Evolutionary conservation across 2,888 invertebrate genomes (phyloP), one percentile per base, ranked within the genome.

Genomic region (Lithophane ornitopus): DNA sequence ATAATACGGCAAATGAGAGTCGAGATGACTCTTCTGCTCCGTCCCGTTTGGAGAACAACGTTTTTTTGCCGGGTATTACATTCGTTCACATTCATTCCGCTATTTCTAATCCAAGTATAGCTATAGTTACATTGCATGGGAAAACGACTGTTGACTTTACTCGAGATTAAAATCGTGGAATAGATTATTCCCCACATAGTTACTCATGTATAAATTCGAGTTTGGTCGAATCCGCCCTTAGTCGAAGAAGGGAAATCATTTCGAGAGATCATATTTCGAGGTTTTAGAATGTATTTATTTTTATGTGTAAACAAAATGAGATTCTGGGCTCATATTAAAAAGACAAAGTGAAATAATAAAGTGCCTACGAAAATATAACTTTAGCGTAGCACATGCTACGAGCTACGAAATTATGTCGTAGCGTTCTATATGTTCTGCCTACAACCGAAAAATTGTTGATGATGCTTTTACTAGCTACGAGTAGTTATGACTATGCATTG

Each of bases 321-420:
- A 66, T 28, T 1, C 14, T 46, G 8, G 28, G 8, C 14, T 28
- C 8, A 28, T 8, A 14, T 22, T 46, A 68, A 9, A 9, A 22
- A 22, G 14, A 52, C 28, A 28, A 39, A 19, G 26, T 39, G 12
- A 59, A 62, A 26, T 26, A 26, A 61, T 41, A 14, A 41, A 26
- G 26, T 41, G 9, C 22, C 26, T 41, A 41, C 39, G 41, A 22
- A 26, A 63, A 63, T 22, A 41, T 28, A 4, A 3, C 54, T 54
- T 22, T 22, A 65, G 19, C 61, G n/a, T 52, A 76, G 52, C 62
- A 26, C n/a, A n/a, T 44, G 44, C 62, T 61, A 76, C 44, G 19
- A 76, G n/a, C 41, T 34, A 76, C 61, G 61, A 76, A 61, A 59
- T 74, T n/a, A 22, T 39, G 46, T 9, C 39, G 73, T 74, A 73